phyloP scores from a whole-genome alignment of 2,797 vertebrate species.

The Danionella dracula region DNA sequence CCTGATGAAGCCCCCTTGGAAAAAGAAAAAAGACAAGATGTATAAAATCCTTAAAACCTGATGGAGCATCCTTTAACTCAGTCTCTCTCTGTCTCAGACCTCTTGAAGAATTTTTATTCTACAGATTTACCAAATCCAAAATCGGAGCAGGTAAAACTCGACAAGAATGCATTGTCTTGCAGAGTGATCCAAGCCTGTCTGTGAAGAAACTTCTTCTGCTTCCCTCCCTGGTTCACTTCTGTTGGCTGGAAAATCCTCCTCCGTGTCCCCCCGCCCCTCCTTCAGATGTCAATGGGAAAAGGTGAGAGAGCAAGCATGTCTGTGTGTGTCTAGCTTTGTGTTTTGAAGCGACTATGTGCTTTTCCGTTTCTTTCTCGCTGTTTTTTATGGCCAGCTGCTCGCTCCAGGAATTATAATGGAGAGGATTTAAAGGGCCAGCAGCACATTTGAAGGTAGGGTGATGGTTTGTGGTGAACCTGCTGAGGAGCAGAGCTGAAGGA shows the following conservation, averaged over 20 bases:
- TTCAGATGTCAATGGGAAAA: conserved; percentile 38
- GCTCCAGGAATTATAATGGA: conserved; percentile 47
- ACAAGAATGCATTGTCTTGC: conserved; percentile 65
- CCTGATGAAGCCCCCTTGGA: conserved; percentile 76
- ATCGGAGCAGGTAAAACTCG: conserved; percentile 54
- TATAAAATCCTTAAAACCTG: conserved; percentile 71
- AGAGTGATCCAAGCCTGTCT: conserved; percentile 58
- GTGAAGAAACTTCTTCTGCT: conserved; percentile 66
- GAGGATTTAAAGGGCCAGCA: conserved; percentile 61
- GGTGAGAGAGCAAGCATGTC: conserved; percentile 41
- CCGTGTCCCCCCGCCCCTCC: conserved; percentile 39
- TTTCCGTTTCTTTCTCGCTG: conserved; percentile 38
- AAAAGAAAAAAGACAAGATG: conserved; percentile 69
- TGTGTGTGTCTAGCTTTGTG: conserved; percentile 34
- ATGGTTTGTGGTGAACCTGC: not conserved
- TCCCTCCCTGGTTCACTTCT: conserved; percentile 55
- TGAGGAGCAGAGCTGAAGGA: conserved; percentile 6
- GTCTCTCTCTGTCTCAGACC: conserved; percentile 49
- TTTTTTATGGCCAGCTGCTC: conserved; percentile 49
- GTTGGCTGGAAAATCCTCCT: conserved; percentile 59
- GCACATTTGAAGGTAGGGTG: conserved; percentile 45
- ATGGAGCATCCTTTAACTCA: conserved; percentile 73
- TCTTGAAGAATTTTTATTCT: conserved; percentile 56
- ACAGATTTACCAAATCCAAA: conserved; percentile 67
- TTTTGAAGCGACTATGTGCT: conserved; percentile 35